Base-by-base conservation (phyloP, 2,888 invertebrate genomes). In the Melanostoma mellinum region DNA sequence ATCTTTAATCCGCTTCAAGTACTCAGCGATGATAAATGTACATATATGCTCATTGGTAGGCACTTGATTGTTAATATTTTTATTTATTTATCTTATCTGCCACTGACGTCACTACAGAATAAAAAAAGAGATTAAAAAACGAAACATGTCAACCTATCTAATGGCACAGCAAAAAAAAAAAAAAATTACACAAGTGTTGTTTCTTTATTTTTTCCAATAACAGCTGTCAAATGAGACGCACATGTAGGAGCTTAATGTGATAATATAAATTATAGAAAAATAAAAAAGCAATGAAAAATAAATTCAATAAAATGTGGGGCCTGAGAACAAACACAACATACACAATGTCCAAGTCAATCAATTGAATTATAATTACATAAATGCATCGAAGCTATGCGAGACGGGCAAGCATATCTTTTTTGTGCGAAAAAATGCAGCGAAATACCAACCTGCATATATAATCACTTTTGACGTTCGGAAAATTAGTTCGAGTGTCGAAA, bases 401-500 rank as follows among this genome's bases (percentile, higher is more conserved):
- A 44, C 48, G 42, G 42, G 61, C 65, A 33, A 6, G 10, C 38
- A 63, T 36, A 68, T 77, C 56, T 63, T 65, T 60, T 76, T 46
- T 69, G 71, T 42, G 53, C 30, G 35, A 20, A 75, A 48, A 78
- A 75, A 78, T 35, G 61, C 75, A 55, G 77, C 71, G 74, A 74
- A 68, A 58, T 55, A 52, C 61, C 33, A 61, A 20, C 44, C 44
- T 10, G 63, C 58, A 75, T 84, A 58, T 44, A 61, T 79, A 84
- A 84, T 84, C 69, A 61, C 50, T 71, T 79, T 79, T 79, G 84
- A 79, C 84, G 72, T 84, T 65, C 84, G 71, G 44, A 84, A 84
- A 84, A 84, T 79, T 71, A 75, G 74, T 79, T 65, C 74, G 69
- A 84, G 75, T 84, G 79, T 75, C 79, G 74, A 79, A 84, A 75